Evolutionary conservation across 2,113 vertebrate species (phyloP), one percentile per base, ranked within the genome.

Genomic region (Gasterosteus aculeatus): DNA sequence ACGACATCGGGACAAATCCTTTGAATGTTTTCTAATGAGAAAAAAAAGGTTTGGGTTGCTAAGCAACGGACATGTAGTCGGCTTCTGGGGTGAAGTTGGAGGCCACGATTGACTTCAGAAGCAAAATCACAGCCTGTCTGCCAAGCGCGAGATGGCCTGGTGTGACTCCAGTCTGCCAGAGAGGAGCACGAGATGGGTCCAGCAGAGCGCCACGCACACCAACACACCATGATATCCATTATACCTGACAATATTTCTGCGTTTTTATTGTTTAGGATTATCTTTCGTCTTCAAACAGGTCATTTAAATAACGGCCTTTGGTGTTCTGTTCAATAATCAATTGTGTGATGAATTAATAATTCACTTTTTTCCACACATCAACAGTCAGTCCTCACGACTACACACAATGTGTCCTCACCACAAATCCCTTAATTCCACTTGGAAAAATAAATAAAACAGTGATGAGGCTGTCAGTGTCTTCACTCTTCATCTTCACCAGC

Each of bases 51-150:
- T 16, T 7, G 66, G 18, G 77, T 80, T 82, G 73, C 88, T 70
- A 64, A 58, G 86, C 82, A 85, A 85, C 82, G 44, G 39, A 57
- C 66, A 44, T 1, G 2, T 35, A 71, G 70, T 63, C 35, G 73
- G 62, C 54, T 67, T 51, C 35, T 51, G 41, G 72, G 72, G 59
- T 78, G 71, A 75, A 69, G 58, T 66, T 64, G 62, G 67, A 71
- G n/a, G 59, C 67, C 44, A 72, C 9, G 22, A 61, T 73, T 1
- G 26, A 85, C 66, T 75, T 84, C 69, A 82, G 67, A 59, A 58
- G 56, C 38, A 44, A 53, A 89, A 89, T 81, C 54, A 15, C 42
- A 66, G 76, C 78, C 31, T n/a, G 22, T 58, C 66, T 81, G 85
- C 80, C 78, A 84, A 84, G 60, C 58, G 61, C 59, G 9, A 41